These are phyloP conservation scores for Camponotus fellah DNA, from an alignment of 2,888 invertebrate species.

Conservation along the genomic window DNA sequence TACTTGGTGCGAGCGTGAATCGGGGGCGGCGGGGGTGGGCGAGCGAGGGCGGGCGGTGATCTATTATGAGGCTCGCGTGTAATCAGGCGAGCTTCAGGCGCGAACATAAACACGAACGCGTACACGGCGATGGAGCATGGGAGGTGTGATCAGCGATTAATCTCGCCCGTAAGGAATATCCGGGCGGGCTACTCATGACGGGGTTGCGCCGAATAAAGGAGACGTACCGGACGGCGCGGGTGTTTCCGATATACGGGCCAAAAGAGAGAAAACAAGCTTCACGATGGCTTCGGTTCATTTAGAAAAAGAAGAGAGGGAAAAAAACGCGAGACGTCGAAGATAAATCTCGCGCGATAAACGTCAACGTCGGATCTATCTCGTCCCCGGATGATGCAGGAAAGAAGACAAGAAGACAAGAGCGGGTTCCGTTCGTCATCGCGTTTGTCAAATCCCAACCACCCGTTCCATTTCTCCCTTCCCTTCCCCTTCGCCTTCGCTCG, in stretches of 20 bases:
- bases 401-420: not conserved
- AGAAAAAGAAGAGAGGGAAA: not conserved
- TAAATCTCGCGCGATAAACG: conserved; percentile 39
- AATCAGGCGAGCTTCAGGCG: conserved; percentile 72
- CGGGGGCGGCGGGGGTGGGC: not conserved
- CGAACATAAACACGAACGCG: conserved; percentile 72
- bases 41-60: conserved; percentile 70
- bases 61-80: conserved; percentile 76
- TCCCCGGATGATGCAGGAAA: conserved; percentile 16
- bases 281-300: conserved; percentile 32
- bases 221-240: conserved; percentile 31
- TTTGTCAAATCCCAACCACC: conserved; percentile 31
- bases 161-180: conserved; percentile 69
- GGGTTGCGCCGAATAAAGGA: conserved; percentile 40
- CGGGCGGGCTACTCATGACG: conserved; percentile 46
- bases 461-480: not conserved
- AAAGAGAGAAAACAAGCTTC: conserved; percentile 16
- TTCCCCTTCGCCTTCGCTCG: not conserved
- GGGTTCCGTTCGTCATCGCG: not conserved
- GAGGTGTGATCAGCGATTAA: conserved; percentile 75
- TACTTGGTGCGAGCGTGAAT: conserved; percentile 70
- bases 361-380: conserved; percentile 32
- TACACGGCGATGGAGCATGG: conserved; percentile 57
- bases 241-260: conserved; percentile 9
- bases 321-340: conserved; percentile 5